phyloP scores from a whole-genome alignment of 2,888 invertebrate genomes.

The Julus scandinavius region DNA sequence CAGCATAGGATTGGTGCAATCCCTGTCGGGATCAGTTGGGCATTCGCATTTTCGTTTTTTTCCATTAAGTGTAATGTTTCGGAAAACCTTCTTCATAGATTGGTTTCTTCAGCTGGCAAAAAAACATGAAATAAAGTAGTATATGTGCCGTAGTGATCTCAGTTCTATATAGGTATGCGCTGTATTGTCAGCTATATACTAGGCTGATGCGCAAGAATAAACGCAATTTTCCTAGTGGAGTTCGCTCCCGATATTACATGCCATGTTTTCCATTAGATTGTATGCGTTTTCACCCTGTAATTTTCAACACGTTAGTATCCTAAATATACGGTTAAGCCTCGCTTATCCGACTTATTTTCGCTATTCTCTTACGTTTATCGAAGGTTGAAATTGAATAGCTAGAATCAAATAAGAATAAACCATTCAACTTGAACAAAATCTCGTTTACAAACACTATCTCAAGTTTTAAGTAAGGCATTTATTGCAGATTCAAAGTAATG shows the following conservation, averaged over 20 bases:
- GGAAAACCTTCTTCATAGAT: constrained; percentile 52
- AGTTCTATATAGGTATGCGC: background rate
- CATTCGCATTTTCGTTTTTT: constrained; percentile 45
- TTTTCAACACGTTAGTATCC: background rate
- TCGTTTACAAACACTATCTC: background rate
- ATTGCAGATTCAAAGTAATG: background rate
- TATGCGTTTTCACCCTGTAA: background rate
- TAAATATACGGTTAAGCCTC: background rate
- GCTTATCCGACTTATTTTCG: background rate
- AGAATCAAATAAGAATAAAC: background rate
- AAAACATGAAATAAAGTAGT: constrained; percentile 45
- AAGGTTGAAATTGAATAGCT: background rate
- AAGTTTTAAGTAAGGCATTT: background rate
- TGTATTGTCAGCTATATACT: background rate
- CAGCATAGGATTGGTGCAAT: constrained; percentile 50
- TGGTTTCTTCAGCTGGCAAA: constrained; percentile 49
- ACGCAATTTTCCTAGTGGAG: background rate
- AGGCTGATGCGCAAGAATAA: background rate
- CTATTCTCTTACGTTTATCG: background rate
- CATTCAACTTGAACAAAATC: background rate
- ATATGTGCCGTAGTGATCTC: constrained; percentile 44
- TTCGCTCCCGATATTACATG: background rate
- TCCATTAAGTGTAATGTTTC: constrained; percentile 52
- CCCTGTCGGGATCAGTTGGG: constrained; percentile 50
- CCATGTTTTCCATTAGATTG: background rate